Evolutionary conservation across 2,888 invertebrate genomes (phyloP), one percentile per base, ranked within the genome.

Genomic region (Cataglyphis albicans): DNA sequence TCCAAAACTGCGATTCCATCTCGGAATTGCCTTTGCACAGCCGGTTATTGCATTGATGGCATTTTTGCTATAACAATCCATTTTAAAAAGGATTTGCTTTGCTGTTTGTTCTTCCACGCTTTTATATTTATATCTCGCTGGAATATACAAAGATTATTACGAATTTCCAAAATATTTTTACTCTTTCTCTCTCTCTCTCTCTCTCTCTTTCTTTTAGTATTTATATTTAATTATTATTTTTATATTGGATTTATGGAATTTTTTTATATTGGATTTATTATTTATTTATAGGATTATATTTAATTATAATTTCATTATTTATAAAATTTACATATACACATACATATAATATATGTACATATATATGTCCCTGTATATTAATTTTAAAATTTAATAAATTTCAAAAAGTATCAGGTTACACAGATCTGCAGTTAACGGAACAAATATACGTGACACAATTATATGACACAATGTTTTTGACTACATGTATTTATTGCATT

Each of bases 1-100:
- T 76, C 70, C 21, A 29, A 41, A n/a, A 72, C 55, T 55, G 41
- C 57, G 32, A 78, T 78, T 72, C 59, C 57, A 70, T n/a, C 29
- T 55, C 21, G 29, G 18, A 41, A 70, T 52, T 68, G 21, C 57
- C 32, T 72, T 41, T 12, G 41, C 18, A 21, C 15, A 21, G 48
- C 3, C 12, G 18, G 41, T 35, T n/a, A 32, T 65, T 38, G 7
- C 72, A 29, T n/a, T 52, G 52, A 72, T 29, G 48, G 41, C 32
- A 57, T 44, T 57, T 70, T 59, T 57, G 41, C 32, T 35, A 6
- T 57, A 68, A 52, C 18, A 52, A 32, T 52, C n/a, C 38, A 57
- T 70, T 57, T 3, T n/a, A 63, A 44, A 72, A 78, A 29, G 32
- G 41, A 55, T 76, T 41, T 6, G 9, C 35, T 52, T 35, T 44